phyloP scores from a whole-genome alignment of 1,140 invertebrate genomes.

The Sitophilus oryzae region DNA sequence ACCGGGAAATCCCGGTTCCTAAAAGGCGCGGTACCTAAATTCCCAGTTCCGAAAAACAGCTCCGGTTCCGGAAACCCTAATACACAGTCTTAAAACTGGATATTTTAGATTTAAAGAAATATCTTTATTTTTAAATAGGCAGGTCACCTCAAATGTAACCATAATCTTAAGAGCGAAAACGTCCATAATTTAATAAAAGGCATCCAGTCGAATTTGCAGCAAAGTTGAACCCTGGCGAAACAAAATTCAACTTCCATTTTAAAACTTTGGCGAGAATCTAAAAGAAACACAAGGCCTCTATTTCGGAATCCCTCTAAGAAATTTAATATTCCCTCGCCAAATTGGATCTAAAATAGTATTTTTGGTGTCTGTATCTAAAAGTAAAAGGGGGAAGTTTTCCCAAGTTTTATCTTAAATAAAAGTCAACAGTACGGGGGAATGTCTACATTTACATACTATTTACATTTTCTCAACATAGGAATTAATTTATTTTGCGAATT shows the following conservation, averaged over 20 bases:
- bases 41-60: no score
- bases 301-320: neutral
- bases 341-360: conserved; percentile 26
- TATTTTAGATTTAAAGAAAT: no score
- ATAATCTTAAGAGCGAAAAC: conserved; percentile 4
- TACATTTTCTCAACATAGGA: conserved; percentile 24
- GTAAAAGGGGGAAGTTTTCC: conserved; percentile 16
- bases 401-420: conserved; percentile 26
- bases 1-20: no score
- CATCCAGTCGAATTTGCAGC: neutral
- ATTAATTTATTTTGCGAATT: conserved; percentile 25
- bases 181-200: conserved; percentile 7
- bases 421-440: conserved; percentile 24
- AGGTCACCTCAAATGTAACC: no score
- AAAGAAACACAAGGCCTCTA: conserved; percentile 9
- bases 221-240: neutral
- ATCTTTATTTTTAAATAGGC: no score
- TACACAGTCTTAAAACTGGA: no score
- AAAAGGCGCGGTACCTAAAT: no score
- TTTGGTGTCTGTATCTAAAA: conserved; percentile 22
- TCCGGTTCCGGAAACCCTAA: no score
- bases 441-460: conserved; percentile 24
- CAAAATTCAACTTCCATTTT: conserved; percentile 14
- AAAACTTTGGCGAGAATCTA: conserved; percentile 13
- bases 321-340: conserved; percentile 20